Base-by-base conservation (phyloP, 1,140 invertebrate species). In the Ceratina japonica region DNA sequence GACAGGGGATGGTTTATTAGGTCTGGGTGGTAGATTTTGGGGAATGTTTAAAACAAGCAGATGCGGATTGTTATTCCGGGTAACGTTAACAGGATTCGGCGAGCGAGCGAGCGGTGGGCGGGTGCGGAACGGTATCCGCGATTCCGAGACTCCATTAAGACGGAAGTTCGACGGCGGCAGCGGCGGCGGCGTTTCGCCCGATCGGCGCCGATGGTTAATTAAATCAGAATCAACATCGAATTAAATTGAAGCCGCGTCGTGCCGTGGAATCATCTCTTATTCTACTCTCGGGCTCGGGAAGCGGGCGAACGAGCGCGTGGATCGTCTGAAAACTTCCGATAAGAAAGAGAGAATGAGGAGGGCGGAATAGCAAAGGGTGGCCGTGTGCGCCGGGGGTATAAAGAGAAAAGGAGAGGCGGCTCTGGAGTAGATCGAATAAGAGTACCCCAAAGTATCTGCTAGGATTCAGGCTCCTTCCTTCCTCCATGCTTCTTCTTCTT, bases 211-310 rank as follows among this genome's bases (percentile, higher is more conserved):
- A 79, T 75, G 70, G 85, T 86, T 87, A 87, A 87, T 87, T 87
- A 81, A 87, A 87, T 87, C 83, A 87, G 86, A 87, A 87, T 87
- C 86, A 87, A 85, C 85, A 87, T 87, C 70, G 78, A 87, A 87
- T 87, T 85, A 87, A 87, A 87, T 87, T 74, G 83, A 74, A 83
- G 80, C 80, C 70, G 69, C 70, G 44, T 20, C 63, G 66, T 56
- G 71, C 71, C 64, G 56, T 27, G 10, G 79, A 79, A 79, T 79
- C 83, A 73, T 87, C 77, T 85, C 75, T 83, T 87, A 85, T 87
- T 83, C 79, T 65, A 54, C 69, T 44, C 37, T 44, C 37, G 37
- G 37, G 3, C 10, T 10, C 37, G 37, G 37, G 37, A 44, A 44
- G 37, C 37, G 37, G 10, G 37, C 37, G 37, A 44, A 64, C 58